Percentiles rank a stretch among this genome's conserved stretches.
Evolutionary conservation across 1,140 invertebrate genomes (phyloP).

Genomic region (Bombus superbus): DNA sequence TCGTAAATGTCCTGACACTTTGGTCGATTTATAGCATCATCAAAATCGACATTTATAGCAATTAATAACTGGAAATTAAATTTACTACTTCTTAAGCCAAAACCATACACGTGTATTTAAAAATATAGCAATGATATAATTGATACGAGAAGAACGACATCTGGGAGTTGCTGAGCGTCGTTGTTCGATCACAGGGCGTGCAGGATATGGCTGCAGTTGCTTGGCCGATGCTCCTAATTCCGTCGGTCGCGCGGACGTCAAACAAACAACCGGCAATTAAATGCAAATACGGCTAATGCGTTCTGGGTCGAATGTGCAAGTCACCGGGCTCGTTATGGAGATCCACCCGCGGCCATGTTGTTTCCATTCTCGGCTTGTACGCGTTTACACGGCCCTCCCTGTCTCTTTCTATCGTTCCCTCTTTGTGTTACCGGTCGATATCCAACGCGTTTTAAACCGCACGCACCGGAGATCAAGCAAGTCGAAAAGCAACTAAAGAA

Average conservation of each 20-base stretch:
- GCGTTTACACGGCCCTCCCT: slow-evolving; percentile 52
- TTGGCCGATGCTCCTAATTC: slow-evolving; percentile 68
- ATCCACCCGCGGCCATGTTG: slow-evolving; percentile 75
- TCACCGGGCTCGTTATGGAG: slow-evolving; percentile 79
- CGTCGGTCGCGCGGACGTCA: slow-evolving; percentile 77
- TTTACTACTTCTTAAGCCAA: too few species aligned
- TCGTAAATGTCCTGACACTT: too few species aligned
- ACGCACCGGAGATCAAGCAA: slow-evolving; percentile 1
- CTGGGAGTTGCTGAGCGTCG: background rate
- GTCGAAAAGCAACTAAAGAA: slow-evolving; percentile 19
- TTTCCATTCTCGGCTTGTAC: slow-evolving; percentile 62
- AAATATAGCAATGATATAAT: too few species aligned
- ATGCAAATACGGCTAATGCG: slow-evolving; percentile 82
- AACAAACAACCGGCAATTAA: slow-evolving; percentile 83
- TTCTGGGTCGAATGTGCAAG: slow-evolving; percentile 78
- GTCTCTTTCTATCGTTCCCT: background rate
- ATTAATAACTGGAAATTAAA: too few species aligned
- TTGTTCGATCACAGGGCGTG: slow-evolving; percentile 49
- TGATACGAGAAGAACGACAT: too few species aligned
- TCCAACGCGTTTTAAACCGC: slow-evolving; percentile 58
- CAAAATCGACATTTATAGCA: too few species aligned
- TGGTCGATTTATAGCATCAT: too few species aligned
- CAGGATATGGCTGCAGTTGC: slow-evolving; percentile 52
- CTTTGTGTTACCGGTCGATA: slow-evolving; percentile 59
- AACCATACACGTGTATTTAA: too few species aligned